Evolutionary conservation across 2,113 vertebrate genomes (phyloP), one percentile per base, ranked within the genome.

Genomic region (Rhinoptilus africanus): DNA sequence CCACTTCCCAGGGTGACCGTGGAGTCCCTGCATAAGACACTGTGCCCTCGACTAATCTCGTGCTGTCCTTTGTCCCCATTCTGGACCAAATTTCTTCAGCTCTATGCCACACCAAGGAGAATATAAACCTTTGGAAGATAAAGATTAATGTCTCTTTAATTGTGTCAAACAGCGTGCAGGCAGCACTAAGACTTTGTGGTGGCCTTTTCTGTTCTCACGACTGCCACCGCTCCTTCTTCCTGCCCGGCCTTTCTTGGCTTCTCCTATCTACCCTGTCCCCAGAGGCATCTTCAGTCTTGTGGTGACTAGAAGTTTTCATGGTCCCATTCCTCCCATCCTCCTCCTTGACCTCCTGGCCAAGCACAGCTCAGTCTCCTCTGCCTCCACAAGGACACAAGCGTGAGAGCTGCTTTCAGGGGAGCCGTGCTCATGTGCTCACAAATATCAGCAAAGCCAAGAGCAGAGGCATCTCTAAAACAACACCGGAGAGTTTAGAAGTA

Each of bases 401-500:
- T 69, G 19, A 74, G 28, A 62, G 20, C 4, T 59, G 37, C 23
- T 85, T 78, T 71, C 53, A 34, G 41, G 51, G 68, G 28, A 92
- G 62, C 30, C 2, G 0, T 37, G 34, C 43, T 48, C 14, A 2
- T 16, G 28, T 21, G 39, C 50, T 76, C 15, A 79, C 37, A 45
- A 43, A 62, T 34, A 16, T 11, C 45, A 85, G 41, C 19, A 13
- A 89, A 89, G 22, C 35, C 26, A 69, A 92, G 48, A 85, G 66
- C 67, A 82, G 21, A 81, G 9, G 10, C 53, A 73, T 67, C 41
- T 79, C 67, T 76, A 6, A 79, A 96, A 69, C 50, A 64, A 11
- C 57, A 39, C 54, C 30, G n/a, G 14, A 30, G 67, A 80, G 21
- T 72, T 82, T 89, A 30, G 74, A 97, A 96, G 78, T 95, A 95